Evolutionary conservation across 2,113 vertebrate genomes (phyloP).

Genomic region (Daphoenositta chrysoptera): DNA sequence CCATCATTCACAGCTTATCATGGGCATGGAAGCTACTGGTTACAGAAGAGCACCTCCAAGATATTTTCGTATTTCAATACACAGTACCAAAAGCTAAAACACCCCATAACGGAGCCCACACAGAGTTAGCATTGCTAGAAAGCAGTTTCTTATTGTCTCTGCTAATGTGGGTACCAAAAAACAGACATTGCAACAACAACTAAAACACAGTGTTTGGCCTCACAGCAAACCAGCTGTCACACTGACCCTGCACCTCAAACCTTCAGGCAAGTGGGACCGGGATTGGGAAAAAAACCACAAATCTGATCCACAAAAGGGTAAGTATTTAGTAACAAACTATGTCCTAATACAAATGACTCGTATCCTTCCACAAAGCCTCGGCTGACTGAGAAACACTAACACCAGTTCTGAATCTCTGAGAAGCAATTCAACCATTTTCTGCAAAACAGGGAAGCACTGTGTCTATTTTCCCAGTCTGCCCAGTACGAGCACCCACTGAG

Average conservation of each 20-base stretch:
- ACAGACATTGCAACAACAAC: rapidly evolving
- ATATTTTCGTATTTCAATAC: not conserved
- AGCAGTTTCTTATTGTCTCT: not conserved
- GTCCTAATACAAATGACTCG: not conserved
- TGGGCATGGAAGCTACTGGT: not conserved
- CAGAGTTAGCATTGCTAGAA: not conserved
- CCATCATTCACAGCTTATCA: not conserved
- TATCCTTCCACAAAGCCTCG: not conserved
- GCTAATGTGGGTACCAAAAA: not conserved
- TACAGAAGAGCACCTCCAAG: not conserved
- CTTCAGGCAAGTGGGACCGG: not conserved
- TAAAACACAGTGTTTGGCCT: rapidly evolving
- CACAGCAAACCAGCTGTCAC: not conserved
- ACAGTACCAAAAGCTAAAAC: not conserved
- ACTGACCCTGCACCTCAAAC: not conserved
- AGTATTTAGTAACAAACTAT: not conserved
- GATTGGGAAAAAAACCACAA: not conserved
- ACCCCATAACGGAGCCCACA: rapidly evolving
- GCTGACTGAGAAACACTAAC: not conserved
- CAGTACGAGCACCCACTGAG: not conserved
- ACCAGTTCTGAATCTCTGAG: not conserved
- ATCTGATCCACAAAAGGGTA: not conserved
- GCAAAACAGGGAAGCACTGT: not conserved
- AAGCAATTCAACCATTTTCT: not conserved
- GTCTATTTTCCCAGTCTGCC: not conserved